Conservation (phyloP, 2,888 invertebrate species). For the Amphipoea oculea region DNA sequence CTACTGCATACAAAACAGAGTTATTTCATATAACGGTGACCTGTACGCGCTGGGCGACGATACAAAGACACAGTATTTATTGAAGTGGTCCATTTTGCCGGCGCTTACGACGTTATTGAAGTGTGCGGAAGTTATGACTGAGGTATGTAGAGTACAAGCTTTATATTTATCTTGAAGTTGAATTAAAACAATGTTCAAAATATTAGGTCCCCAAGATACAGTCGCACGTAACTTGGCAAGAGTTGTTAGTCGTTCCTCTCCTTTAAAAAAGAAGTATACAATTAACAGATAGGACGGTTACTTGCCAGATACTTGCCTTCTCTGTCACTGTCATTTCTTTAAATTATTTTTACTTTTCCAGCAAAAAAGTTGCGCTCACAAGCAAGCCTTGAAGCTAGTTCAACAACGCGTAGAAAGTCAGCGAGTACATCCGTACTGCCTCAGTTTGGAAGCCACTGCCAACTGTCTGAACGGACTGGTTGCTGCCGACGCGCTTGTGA, state of each 20-base stretch:
- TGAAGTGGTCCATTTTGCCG: conserved; percentile 92
- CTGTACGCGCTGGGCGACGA: conserved; percentile 82
- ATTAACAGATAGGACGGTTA: too few species aligned
- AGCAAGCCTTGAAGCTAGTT: conserved; percentile 88
- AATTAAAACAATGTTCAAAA: neutral
- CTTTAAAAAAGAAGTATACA: too few species aligned
- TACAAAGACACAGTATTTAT: conserved; percentile 86
- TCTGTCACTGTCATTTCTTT: neutral
- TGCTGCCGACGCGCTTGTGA: conserved; percentile 80
- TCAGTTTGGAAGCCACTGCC: conserved; percentile 92
- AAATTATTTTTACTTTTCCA: conserved; percentile 51
- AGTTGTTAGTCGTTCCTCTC: too few species aligned
- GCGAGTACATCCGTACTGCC: conserved; percentile 92
- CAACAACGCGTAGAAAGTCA: conserved; percentile 91
- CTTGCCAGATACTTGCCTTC: neutral
- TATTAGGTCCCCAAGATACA: neutral
- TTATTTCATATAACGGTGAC: conserved; percentile 79
- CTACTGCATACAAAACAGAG: conserved; percentile 77
- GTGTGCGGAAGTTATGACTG: conserved; percentile 75
- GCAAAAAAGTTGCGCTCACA: conserved; percentile 82
- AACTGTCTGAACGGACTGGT: conserved; percentile 90
- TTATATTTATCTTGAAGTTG: neutral
- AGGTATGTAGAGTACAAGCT: conserved; percentile 70
- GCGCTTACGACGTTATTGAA: conserved; percentile 90
- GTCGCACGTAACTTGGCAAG: too few species aligned